Conservation (phyloP, 2,888 invertebrate species). For the Neelides folsomi region DNA sequence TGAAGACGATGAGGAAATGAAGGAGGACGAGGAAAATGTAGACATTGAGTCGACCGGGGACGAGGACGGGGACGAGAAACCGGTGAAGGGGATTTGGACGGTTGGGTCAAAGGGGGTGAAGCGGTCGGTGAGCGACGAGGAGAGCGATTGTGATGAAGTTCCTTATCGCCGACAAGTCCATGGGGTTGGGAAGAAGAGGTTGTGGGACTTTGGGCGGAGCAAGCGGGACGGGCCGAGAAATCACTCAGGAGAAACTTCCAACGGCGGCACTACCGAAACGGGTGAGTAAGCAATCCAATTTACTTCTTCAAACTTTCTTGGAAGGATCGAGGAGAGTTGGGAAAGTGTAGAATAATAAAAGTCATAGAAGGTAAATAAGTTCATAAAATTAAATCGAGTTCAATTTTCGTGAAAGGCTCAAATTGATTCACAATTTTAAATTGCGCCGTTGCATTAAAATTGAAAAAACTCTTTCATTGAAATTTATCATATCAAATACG, state of each 20-base stretch:
- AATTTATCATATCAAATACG: no score
- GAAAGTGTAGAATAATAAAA: no score
- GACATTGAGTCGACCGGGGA: neutral
- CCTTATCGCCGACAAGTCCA: neutral
- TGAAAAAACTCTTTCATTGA: no score
- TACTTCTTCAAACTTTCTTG: no score
- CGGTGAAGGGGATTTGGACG: neutral
- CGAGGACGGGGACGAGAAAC: neutral
- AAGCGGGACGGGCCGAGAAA: neutral
- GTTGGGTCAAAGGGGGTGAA: neutral
- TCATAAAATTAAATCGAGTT: no score
- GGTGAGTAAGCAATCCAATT: no score
- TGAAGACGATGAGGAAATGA: neutral
- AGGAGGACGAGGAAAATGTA: neutral
- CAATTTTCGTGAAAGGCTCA: no score
- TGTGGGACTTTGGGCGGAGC: slow-evolving; percentile 14
- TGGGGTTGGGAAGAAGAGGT: slow-evolving; percentile 7
- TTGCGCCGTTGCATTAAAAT: no score
- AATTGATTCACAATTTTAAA: no score
- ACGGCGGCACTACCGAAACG: neutral
- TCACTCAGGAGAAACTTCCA: neutral
- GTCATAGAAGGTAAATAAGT: no score
- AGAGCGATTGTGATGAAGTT: neutral
- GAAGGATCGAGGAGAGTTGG: no score
- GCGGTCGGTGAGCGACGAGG: neutral